phyloP scores from a whole-genome alignment of 2,113 vertebrate genomes.

The Cranoglanis bouderius region DNA sequence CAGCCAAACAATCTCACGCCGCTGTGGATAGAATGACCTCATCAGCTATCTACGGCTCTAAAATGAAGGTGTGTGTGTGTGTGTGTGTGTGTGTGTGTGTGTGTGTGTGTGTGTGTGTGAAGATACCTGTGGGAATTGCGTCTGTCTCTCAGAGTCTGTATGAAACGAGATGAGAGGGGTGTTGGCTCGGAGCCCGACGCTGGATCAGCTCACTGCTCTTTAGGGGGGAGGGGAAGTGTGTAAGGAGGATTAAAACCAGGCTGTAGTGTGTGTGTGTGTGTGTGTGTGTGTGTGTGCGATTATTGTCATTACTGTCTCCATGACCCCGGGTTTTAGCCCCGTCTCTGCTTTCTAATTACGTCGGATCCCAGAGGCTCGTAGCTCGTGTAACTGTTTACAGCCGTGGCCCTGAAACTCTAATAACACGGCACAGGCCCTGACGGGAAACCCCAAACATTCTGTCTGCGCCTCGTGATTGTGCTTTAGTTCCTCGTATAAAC shows the following conservation, averaged over 20 bases:
- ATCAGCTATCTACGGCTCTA: not conserved
- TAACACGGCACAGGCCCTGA: not conserved
- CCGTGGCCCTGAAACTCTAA: constrained; percentile 12
- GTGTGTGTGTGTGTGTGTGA: constrained; percentile 20
- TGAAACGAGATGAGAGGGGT: constrained; percentile 34
- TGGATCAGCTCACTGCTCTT: constrained; percentile 18
- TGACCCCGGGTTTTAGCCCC: constrained; percentile 4
- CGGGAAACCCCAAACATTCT: not conserved
- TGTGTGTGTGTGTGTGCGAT: constrained; percentile 5
- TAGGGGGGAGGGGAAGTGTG: not conserved
- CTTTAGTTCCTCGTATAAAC: not conserved
- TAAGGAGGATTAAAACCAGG: constrained; percentile 35
- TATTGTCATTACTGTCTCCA: constrained; percentile 39
- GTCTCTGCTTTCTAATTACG: constrained; percentile 42
- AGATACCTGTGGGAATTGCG: constrained; percentile 34
- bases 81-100: constrained; percentile 36
- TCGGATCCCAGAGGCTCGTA: constrained; percentile 16
- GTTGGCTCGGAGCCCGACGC: constrained; percentile 38
- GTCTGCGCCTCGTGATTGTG: too few species aligned
- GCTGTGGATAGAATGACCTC: not conserved
- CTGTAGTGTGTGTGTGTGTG: constrained; percentile 13
- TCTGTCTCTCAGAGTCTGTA: constrained; percentile 37
- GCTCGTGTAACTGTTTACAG: constrained; percentile 25
- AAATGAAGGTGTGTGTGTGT: not conserved
- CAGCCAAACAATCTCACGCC: not conserved